Percentiles rank a stretch among this genome's conserved stretches.
These are phyloP conservation scores for Uromys caudimaculatus DNA, from an alignment of 2,797 vertebrate genomes.

Conservation along the genomic window DNA sequence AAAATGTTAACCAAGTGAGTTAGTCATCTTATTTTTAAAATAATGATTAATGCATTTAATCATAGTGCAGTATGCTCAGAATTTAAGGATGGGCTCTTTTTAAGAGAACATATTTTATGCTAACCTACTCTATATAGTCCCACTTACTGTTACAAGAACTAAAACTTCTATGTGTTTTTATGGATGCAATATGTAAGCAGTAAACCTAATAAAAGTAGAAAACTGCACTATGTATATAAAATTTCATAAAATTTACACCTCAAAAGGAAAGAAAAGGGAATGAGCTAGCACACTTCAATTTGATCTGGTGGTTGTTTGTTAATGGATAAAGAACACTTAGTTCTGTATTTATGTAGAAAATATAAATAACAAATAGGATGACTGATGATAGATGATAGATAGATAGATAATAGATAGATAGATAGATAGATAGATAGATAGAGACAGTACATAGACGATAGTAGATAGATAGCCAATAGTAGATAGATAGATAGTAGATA, in stretches of 20 bases:
- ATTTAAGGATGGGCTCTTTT: conserved; percentile 7
- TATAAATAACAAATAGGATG: neutral
- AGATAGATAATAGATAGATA: neutral
- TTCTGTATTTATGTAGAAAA: neutral
- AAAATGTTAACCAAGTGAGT: conserved; percentile 35
- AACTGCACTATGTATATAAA: neutral
- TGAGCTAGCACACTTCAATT: neutral
- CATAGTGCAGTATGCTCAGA: neutral
- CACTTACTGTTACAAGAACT: neutral
- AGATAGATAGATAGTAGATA: neutral
- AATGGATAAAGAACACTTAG: neutral
- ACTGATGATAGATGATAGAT: neutral
- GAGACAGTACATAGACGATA: neutral
- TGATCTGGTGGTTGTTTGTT: neutral
- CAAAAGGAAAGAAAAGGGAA: neutral
- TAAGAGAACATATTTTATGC: neutral
- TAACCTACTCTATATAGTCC: neutral
- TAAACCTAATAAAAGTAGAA: neutral
- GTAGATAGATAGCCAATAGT: neutral
- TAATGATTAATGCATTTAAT: neutral
- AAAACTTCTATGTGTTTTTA: conserved; percentile 21
- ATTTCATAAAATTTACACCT: neutral
- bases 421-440: neutral
- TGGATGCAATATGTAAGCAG: neutral
- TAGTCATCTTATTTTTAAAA: neutral